phyloP scores from a whole-genome alignment of 2,888 invertebrate species.

The Lepidonotus clava region DNA sequence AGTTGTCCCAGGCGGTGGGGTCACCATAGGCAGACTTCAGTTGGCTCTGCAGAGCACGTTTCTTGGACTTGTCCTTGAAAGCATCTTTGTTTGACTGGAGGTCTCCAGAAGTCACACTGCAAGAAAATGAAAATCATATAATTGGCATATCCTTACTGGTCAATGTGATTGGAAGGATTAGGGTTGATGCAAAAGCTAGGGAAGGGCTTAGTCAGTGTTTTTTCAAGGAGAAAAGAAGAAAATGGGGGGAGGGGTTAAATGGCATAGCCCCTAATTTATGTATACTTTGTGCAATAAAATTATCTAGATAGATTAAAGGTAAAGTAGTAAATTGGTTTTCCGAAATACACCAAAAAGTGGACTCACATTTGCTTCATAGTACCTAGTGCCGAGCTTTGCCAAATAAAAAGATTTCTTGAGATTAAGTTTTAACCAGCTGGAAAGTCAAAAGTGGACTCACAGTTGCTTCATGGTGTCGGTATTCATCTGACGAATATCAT shows the following conservation, averaged over 20 bases:
- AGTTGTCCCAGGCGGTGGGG: neutral
- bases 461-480: neutral
- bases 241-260: neutral
- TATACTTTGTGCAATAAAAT: neutral
- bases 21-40: conserved; percentile 16
- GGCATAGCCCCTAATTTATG: too few species aligned
- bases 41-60: neutral
- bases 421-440: too few species aligned
- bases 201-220: too few species aligned
- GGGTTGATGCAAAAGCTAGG: neutral
- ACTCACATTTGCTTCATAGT: too few species aligned
- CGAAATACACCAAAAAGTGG: too few species aligned
- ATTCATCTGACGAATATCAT: neutral
- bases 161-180: neutral
- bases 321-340: too few species aligned
- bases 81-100: neutral
- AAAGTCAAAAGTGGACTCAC: neutral
- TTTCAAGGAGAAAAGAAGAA: neutral
- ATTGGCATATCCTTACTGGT: neutral
- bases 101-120: neutral
- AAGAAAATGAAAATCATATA: neutral
- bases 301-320: neutral
- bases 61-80: neutral
- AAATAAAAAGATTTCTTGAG: neutral
- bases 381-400: neutral